Evolutionary conservation across 2,113 vertebrate genomes (phyloP), one percentile per base, ranked within the genome.

Genomic region (Chitala chitala): DNA sequence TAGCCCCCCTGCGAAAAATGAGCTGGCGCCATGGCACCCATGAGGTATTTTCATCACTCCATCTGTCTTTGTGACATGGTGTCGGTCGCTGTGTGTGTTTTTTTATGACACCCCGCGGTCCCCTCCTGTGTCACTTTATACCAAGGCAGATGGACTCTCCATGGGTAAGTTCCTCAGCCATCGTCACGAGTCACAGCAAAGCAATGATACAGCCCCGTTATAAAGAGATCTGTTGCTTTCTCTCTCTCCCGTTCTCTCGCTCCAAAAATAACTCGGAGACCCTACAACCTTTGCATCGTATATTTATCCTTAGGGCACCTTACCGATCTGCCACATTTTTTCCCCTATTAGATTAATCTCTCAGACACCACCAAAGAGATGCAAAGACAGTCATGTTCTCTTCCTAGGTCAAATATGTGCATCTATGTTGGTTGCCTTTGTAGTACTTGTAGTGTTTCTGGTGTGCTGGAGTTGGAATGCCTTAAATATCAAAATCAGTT

Each of bases 401-500:
- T 48, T 68, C 64, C 38, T 36, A 68, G 64, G 64, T 68, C 42
- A 68, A 68, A 68, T 13, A 38, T 20, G 26, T 42, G 64, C 46
- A 46, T 48, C 42, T 22, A 68, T 46, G 42, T 13, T 44, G 31
- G 46, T 69, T 46, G 15, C 40, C 51, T 51, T 40, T 51, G 20
- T 51, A 53, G 29, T 24, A 42, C 29, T n/a, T n/a, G n/a, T n/a
- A n/a, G n/a, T n/a, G n/a, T 44, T 33, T 51, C 48, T 53, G 13
- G 17, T 13, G 8, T 48, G 29, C 76, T 75, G 73, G 56, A 54
- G 42, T 66, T 56, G 46, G 74, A 77, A 77, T 71, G 73, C 79
- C 38, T 36, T 17, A 36, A 33, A 77, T 74, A 81, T 84, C 82
- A 86, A 85, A 89, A 87, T 75, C 88, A 87, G 83, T 90, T 86